Conservation (phyloP, 1,140 invertebrate species). For the Macrosteles quadrilineatus region DNA sequence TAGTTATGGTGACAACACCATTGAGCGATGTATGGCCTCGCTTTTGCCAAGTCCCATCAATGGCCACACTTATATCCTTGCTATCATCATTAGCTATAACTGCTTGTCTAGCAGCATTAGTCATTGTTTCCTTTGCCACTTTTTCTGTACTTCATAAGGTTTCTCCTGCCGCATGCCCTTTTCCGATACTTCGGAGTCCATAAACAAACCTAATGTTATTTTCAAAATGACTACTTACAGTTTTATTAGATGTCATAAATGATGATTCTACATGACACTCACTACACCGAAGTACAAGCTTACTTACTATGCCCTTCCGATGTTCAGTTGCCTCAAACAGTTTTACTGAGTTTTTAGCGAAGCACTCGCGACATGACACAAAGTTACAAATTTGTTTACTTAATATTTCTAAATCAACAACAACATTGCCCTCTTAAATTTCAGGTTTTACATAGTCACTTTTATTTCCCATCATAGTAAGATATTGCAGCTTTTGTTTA, state of each 20-base stretch:
- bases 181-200: not conserved
- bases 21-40: slow-evolving; percentile 23
- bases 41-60: slow-evolving; percentile 33
- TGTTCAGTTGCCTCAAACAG: not conserved
- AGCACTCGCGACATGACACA: not conserved
- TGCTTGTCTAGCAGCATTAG: slow-evolving; percentile 22
- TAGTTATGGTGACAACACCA: not conserved
- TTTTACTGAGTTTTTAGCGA: not conserved
- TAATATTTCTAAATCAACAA: not conserved
- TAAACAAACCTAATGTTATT: not conserved
- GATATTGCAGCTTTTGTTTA: not conserved
- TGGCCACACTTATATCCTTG: slow-evolving; percentile 18
- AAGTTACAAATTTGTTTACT: not conserved
- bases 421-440: not conserved
- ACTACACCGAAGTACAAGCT: not conserved
- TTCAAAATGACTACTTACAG: not conserved
- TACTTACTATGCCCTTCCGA: not conserved
- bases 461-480: not conserved
- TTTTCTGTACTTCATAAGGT: not conserved
- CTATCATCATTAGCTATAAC: slow-evolving; percentile 14
- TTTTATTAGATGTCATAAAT: not conserved
- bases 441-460: not conserved
- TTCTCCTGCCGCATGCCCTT: not conserved
- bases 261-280: not conserved
- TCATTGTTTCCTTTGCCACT: not conserved